Evolutionary conservation across 2,113 vertebrate species (phyloP).

Genomic region (Cebus imitator): DNA sequence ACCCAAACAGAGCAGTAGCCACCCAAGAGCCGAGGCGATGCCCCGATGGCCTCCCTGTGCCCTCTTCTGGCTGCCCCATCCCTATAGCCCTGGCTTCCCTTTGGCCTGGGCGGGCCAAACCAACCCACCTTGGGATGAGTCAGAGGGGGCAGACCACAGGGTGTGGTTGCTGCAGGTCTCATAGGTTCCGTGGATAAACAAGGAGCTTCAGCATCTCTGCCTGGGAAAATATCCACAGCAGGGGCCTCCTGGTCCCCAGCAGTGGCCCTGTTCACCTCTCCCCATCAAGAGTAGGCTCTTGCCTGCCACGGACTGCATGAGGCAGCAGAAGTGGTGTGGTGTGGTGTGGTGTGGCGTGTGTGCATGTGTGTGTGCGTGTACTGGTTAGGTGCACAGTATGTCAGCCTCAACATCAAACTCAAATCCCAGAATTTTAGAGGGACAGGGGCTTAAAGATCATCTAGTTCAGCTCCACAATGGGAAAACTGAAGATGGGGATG

Average conservation of each 20-base stretch:
- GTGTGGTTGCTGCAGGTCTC: slow-evolving; percentile 44
- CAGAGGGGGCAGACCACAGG: slow-evolving; percentile 61
- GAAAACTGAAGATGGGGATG: not conserved
- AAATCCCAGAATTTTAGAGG: not conserved
- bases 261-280: not conserved
- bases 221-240: not conserved
- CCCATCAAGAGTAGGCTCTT: not conserved
- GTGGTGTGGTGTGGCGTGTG: too few relatives aligned
- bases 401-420: not conserved
- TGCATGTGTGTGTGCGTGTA: too few relatives aligned
- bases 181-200: slow-evolving; percentile 52
- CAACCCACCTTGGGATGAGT: slow-evolving; percentile 71
- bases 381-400: not conserved
- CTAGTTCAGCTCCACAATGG: not conserved
- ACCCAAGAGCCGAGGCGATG: not conserved
- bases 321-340: not conserved
- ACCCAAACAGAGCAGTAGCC: not conserved
- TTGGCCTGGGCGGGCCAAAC: slow-evolving; percentile 45
- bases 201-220: slow-evolving; percentile 33
- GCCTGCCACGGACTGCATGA: not conserved
- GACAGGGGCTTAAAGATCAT: not conserved
- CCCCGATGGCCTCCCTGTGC: not conserved
- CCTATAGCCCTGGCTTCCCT: not conserved
- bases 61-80: not conserved
- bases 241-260: not conserved